Base-by-base conservation (phyloP, 2,888 invertebrate species). In the Limenitis camilla region DNA sequence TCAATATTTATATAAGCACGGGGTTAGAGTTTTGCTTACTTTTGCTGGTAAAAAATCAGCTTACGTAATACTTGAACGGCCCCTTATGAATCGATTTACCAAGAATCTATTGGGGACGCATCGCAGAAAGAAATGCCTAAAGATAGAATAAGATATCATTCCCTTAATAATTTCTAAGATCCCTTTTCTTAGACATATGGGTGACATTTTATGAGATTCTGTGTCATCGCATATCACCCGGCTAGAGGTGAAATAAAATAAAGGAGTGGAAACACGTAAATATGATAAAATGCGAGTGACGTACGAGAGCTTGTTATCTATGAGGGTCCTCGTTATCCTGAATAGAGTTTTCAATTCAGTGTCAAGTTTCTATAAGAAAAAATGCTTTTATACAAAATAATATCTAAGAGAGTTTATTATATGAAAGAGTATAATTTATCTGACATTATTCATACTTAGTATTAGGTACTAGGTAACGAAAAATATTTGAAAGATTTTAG, bases 241-340 rank as follows among this genome's bases (percentile, higher is more conserved):
- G 43, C 50, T 39, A 56, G 43, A 52, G 56, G 47, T 54, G 41
- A 57, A 56, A 55, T 53, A 55, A 56, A 45, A 50, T 50, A 44
- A 45, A 53, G 56, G 53, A 46, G 30, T 45, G 51, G 35, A 50
- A 53, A 59, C 54, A 55, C 60, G 66, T 66, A 67, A 62, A 59
- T 52, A 59, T 63, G 66, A 68, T 66, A 66, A 63, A 65, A 58
- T 54, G 61, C 55, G 58, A 51, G 49, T 56, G 55, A 40, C 41
- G 32, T 50, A 51, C 54, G 55, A 56, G 58, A 60, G 60, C 73
- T 75, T 71, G 72, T 75, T 77, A 76, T 69, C 67, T 11, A 33
- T 40, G 58, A 53, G 58, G 45, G 57, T 62, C 58, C 72, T 73
- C 69, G 74, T 76, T 78, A 76, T 71, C 40, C 41, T 44, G 51